These are phyloP conservation scores for Nyctibius bracteatus DNA, from an alignment of 2,113 vertebrate species.

Conservation along the genomic window DNA sequence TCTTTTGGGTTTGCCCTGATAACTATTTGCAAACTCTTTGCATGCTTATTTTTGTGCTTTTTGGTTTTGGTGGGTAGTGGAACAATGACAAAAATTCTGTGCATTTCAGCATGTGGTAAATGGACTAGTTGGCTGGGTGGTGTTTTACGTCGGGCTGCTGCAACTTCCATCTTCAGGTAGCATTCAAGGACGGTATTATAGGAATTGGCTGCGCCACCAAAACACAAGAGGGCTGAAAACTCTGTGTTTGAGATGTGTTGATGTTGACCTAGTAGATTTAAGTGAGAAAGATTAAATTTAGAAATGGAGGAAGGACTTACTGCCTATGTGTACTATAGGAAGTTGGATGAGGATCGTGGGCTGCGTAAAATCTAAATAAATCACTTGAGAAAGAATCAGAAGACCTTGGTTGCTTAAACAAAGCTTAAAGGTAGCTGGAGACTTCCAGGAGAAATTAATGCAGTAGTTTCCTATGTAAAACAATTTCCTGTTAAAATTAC, in stretches of 20 bases:
- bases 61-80: not conserved
- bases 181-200: not conserved
- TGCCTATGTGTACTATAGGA: not conserved
- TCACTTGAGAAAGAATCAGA: not conserved
- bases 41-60: not conserved
- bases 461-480: constrained; percentile 33
- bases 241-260: not conserved
- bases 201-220: not conserved
- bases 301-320: constrained; percentile 15
- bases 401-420: constrained; percentile 35
- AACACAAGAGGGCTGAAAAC: not conserved
- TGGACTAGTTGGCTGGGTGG: not conserved
- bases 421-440: constrained; percentile 15
- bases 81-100: not conserved
- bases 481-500: not conserved
- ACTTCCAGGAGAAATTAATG: constrained; percentile 20
- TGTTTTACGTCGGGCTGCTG: not conserved
- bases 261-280: not conserved
- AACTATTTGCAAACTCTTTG: not conserved
- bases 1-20: not conserved
- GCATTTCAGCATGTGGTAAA: not conserved
- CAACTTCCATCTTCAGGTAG: not conserved
- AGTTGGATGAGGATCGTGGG: not conserved
- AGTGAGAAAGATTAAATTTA: constrained; percentile 47
- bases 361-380: constrained; percentile 47